These are phyloP conservation scores for Paramacrobiotus metropolitanus DNA, from an alignment of 1,140 invertebrate genomes.

Conservation along the genomic window DNA sequence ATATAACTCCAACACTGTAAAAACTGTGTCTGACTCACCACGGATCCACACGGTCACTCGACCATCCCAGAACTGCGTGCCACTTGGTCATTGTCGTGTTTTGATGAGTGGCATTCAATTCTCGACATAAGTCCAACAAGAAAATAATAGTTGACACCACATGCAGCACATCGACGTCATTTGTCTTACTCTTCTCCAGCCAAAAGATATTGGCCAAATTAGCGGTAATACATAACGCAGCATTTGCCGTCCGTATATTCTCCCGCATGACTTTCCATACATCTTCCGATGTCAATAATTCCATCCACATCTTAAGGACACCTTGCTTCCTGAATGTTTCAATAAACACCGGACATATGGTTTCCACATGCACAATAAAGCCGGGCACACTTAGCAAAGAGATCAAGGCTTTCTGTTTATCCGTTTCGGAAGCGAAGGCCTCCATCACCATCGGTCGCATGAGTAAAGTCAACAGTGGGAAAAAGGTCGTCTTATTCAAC, in stretches of 20 bases:
- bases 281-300: not conserved
- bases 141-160: conserved; percentile 2
- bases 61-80: conserved; percentile 1
- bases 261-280: not conserved
- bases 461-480: not conserved
- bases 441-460: not conserved
- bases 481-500: not conserved
- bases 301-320: not conserved
- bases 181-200: not conserved
- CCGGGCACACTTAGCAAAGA: not conserved
- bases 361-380: not conserved
- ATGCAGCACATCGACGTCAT: not conserved
- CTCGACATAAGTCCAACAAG: not conserved
- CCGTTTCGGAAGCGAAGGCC: not conserved
- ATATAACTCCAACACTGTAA: too few relatives aligned
- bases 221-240: not conserved
- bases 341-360: conserved; percentile 4
- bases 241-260: not conserved
- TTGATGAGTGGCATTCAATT: not conserved
- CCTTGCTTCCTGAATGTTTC: not conserved
- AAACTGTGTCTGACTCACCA: too few relatives aligned
- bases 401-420: not conserved
- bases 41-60: not conserved
- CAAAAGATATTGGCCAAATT: not conserved
- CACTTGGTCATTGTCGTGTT: not conserved